phyloP scores from a whole-genome alignment of 2,888 invertebrate genomes.

The Heliconius ethilla region DNA sequence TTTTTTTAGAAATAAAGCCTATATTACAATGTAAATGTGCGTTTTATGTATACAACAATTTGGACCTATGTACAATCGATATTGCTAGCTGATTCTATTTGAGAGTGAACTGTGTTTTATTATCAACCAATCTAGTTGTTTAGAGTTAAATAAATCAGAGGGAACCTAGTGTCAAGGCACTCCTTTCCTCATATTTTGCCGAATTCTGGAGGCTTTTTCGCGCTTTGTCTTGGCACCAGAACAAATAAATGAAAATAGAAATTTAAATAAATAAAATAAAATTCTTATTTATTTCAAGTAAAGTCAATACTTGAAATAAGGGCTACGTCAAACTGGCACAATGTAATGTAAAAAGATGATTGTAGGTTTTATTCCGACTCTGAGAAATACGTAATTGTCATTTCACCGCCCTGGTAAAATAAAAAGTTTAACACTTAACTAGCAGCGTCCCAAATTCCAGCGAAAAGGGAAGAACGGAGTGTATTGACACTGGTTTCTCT shows the following conservation, averaged over 20 bases:
- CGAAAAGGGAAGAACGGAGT: too few relatives aligned
- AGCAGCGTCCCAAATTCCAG: too few relatives aligned
- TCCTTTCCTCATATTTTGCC: too few relatives aligned
- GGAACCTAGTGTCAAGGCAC: too few relatives aligned
- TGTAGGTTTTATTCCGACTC: background rate
- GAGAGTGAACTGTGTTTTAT: constrained; percentile 28
- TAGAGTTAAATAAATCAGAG: background rate
- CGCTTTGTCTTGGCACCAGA: too few relatives aligned
- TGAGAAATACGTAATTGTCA: too few relatives aligned
- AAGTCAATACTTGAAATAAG: background rate
- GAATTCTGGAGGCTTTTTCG: too few relatives aligned
- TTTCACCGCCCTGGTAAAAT: too few relatives aligned
- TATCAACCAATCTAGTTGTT: constrained; percentile 24
- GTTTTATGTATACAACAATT: constrained; percentile 8
- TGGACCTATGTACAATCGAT: constrained; percentile 26
- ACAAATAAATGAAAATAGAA: too few relatives aligned
- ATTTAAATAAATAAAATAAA: background rate
- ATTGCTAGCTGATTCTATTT: constrained; percentile 27
- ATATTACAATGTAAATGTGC: constrained; percentile 17
- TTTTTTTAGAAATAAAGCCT: background rate
- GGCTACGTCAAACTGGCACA: background rate
- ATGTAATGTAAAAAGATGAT: background rate
- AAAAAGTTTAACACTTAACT: too few relatives aligned
- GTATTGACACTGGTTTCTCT: too few relatives aligned
- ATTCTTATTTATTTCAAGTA: background rate